Percentiles rank a stretch among this genome's conserved stretches.
Conservation (phyloP, 1,140 invertebrate genomes). For the Polyergus mexicanus region DNA sequence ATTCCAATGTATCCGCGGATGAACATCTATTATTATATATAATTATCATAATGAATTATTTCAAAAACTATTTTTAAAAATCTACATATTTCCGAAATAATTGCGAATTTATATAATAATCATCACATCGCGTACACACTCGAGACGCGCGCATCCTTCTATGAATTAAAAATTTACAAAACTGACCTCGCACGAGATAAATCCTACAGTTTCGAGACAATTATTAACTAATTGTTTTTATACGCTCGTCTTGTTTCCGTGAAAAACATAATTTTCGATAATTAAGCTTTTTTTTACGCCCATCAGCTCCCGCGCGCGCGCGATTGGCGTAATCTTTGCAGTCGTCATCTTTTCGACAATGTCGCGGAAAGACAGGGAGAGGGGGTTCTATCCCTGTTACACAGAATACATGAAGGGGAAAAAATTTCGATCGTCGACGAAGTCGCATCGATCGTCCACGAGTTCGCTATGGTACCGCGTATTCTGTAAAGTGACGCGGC, state of each 20-base stretch:
- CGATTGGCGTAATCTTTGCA: conserved; percentile 30
- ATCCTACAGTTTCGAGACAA: not conserved
- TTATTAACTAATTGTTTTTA: conserved; percentile 1
- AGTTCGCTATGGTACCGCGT: conserved; percentile 10
- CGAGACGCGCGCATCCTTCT: not conserved
- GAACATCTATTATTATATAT: not conserved
- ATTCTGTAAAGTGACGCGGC: conserved; percentile 50
- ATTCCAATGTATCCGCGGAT: not conserved
- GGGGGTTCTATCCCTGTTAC: not conserved
- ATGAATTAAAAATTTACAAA: not conserved
- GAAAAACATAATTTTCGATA: conserved; percentile 20
- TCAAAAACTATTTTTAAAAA: not conserved
- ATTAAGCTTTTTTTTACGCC: conserved; percentile 22
- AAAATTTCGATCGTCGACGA: conserved; percentile 71
- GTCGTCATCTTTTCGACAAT: conserved; percentile 16
- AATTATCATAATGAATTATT: conserved; percentile 9
- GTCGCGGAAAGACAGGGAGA: not conserved
- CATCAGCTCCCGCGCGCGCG: not conserved
- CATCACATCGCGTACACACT: not conserved
- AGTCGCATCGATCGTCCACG: conserved; percentile 73
- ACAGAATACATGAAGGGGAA: not conserved
- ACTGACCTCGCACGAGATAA: not conserved
- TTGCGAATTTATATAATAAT: not conserved
- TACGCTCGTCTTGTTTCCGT: not conserved
- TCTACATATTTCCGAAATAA: not conserved